These are phyloP conservation scores for Schizopygopsis pylzovi DNA, from an alignment of 2,797 vertebrate genomes.

Conservation along the genomic window DNA sequence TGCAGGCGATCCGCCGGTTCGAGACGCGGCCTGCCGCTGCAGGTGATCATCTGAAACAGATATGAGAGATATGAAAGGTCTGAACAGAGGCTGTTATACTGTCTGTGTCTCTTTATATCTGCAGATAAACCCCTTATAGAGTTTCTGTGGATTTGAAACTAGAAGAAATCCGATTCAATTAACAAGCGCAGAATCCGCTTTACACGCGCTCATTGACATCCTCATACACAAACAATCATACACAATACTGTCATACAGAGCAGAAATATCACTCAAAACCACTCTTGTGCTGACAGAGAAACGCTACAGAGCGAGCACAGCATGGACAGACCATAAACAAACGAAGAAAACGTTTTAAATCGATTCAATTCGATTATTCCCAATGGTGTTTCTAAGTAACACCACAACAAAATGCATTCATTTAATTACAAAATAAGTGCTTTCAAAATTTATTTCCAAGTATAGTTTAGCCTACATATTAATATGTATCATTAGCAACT, in stretches of 20 bases:
- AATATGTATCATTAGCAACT: not conserved
- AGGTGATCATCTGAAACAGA: conserved; percentile 66
- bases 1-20: not conserved
- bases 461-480: not conserved
- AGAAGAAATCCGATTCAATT: conserved; percentile 86
- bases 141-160: conserved; percentile 83
- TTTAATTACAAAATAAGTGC: not conserved
- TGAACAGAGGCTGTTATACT: conserved; percentile 68
- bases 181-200: conserved; percentile 83
- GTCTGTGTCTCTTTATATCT: conserved; percentile 81
- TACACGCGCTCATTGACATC: conserved; percentile 72
- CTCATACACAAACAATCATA: conserved; percentile 15
- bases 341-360: not conserved
- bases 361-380: too few relatives aligned
- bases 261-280: not conserved
- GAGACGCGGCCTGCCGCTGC: conserved; percentile 52
- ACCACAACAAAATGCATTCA: not conserved
- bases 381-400: not conserved
- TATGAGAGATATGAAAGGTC: conserved; percentile 65
- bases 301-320: not conserved
- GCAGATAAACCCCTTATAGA: conserved; percentile 84
- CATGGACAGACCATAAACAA: not conserved
- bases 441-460: not conserved
- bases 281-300: not conserved
- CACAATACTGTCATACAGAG: not conserved